Evolutionary conservation across 1,140 invertebrate genomes (phyloP).

Genomic region (Temnothorax nylanderi): DNA sequence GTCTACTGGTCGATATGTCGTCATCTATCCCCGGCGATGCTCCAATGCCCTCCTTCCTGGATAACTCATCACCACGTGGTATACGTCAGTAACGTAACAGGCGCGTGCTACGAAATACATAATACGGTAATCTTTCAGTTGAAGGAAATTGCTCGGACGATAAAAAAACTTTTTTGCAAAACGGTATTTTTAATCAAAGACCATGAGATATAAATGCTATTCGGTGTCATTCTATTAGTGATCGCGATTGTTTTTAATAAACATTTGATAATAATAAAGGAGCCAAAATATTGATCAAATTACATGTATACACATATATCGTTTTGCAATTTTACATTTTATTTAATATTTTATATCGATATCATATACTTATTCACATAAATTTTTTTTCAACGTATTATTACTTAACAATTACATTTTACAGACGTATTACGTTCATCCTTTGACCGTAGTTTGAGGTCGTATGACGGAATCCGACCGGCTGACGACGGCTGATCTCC

Average conservation of each 20-base stretch:
- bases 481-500: background rate
- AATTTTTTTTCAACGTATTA: conserved; percentile 12
- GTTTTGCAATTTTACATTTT: background rate
- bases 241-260: background rate
- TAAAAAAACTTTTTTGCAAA: background rate
- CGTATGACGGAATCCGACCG: background rate
- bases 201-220: background rate
- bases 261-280: background rate
- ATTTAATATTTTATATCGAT: background rate
- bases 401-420: background rate
- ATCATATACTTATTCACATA: background rate
- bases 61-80: conserved; percentile 52
- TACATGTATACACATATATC: background rate
- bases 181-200: background rate
- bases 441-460: background rate
- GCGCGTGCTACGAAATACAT: background rate
- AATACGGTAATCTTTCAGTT: too few relatives aligned
- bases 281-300: background rate
- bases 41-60: background rate
- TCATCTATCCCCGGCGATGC: conserved; percentile 43
- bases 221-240: background rate
- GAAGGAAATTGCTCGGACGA: background rate
- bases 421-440: background rate
- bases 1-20: conserved; percentile 69
- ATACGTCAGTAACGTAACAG: conserved; percentile 21